Base-by-base conservation (phyloP, 1,140 invertebrate genomes). In the Nomia melanderi region DNA sequence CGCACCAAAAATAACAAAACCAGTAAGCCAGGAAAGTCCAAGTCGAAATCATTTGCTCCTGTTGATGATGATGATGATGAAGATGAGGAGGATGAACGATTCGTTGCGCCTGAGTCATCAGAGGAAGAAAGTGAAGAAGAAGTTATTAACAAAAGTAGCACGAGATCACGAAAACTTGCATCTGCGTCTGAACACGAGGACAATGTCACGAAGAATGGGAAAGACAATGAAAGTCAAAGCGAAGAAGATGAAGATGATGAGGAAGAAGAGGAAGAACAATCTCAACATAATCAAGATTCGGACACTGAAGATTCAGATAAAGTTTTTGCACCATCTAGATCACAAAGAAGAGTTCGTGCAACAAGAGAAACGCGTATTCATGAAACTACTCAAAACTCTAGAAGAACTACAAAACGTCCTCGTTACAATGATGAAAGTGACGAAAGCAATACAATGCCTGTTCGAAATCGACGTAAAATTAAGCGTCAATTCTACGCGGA, bases 351-450 rank as follows among this genome's bases (percentile, higher is more conserved):
- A 57, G 60, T 59, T 67, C 79, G 79, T 27, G 57, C 41, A 57
- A 62, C 29, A 11, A 73, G 62, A 31, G 63, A 85, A 9, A 54
- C 53, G 9, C 59, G 76, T 31, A 75, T 69, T 79, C 75, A 69
- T 70, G 74, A 83, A 44, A 56, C 47, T 81, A 31, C 65, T 53
- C 54, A 39, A 47, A 62, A 78, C 75, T 78, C 85, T 62, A 89
- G 90, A 84, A 88, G 91, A 82, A 93, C 82, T 77, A 91, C 81
- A 47, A 94, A 93, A 63, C 93, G 94, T 25, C 93, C 93, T 5
- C 92, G 91, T 9, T 95, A 95, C 84, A 95, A 95, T 85, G 94
- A 95, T 84, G 94, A 95, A 82, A 94, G 94, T 78, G 91, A 91
- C 1, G 90, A 87, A 7, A 91, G 88, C 79, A 82, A 67, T 39